Evolutionary conservation across 1,140 invertebrate genomes (phyloP).

Genomic region (Latrodectus geometricus): DNA sequence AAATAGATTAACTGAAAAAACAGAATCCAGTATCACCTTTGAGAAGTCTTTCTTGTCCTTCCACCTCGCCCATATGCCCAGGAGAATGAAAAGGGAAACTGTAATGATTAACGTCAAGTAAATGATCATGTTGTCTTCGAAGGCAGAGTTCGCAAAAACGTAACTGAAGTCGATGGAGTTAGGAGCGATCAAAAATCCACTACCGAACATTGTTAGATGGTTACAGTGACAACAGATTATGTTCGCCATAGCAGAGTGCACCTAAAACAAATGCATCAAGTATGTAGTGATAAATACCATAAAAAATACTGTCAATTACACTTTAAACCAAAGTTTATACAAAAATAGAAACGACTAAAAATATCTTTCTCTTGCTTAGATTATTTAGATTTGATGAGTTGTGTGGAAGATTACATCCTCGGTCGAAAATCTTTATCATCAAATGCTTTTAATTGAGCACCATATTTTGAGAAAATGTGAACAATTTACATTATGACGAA

Average conservation of each 20-base stretch:
- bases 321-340: too few relatives aligned
- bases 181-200: constrained; percentile 69
- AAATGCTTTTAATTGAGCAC: too few relatives aligned
- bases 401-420: too few relatives aligned
- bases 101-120: constrained; percentile 49
- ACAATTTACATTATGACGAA: too few relatives aligned
- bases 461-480: too few relatives aligned
- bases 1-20: too few relatives aligned
- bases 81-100: constrained; percentile 15
- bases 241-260: constrained; percentile 8
- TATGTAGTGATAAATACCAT: not conserved
- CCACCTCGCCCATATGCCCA: constrained; percentile 51
- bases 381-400: too few relatives aligned
- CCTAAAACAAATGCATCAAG: constrained; percentile 19
- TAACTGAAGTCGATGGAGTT: constrained; percentile 70
- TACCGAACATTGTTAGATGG: constrained; percentile 70
- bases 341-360: too few relatives aligned
- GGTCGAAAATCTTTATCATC: too few relatives aligned
- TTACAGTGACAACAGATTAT: constrained; percentile 52
- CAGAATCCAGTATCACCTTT: constrained; percentile 16
- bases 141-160: constrained; percentile 67
- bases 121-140: constrained; percentile 51
- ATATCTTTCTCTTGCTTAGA: too few relatives aligned
- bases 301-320: not conserved
- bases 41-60: constrained; percentile 50